These are phyloP conservation scores for Emydoidea blandingii DNA, from an alignment of 2,797 vertebrate species.

Conservation along the genomic window DNA sequence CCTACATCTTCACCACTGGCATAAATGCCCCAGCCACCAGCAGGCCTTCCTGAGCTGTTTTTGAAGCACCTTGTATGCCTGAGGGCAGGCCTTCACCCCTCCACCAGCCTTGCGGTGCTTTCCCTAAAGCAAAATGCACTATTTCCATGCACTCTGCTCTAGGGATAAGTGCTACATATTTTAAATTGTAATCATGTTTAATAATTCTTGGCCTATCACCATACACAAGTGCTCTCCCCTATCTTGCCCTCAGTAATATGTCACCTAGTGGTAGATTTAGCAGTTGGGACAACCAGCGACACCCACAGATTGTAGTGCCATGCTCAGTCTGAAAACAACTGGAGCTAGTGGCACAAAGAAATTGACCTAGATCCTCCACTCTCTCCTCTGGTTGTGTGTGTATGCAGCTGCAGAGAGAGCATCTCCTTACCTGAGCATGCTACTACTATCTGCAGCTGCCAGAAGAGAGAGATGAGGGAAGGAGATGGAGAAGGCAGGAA, in stretches of 20 bases:
- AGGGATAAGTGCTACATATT: background rate
- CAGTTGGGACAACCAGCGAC: background rate
- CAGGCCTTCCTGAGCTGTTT: background rate
- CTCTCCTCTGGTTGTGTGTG: background rate
- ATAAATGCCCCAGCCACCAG: background rate
- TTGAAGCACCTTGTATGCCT: rapidly evolving
- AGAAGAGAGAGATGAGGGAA: background rate
- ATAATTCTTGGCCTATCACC: background rate
- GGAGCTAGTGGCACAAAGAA: background rate
- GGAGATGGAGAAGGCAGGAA: background rate
- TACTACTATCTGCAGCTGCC: background rate
- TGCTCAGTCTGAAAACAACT: background rate
- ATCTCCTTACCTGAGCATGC: background rate
- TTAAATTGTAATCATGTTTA: background rate
- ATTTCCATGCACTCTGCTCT: too few relatives aligned
- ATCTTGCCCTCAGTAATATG: background rate
- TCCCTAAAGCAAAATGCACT: background rate
- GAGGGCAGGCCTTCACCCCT: background rate
- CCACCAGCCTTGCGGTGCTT: background rate
- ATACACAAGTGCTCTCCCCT: background rate
- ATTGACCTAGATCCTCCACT: background rate
- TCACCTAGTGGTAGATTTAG: rapidly evolving
- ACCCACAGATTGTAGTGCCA: background rate
- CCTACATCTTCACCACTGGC: background rate
- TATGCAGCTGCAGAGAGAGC: too few relatives aligned